Evolutionary conservation across 1,140 invertebrate species (phyloP).

Genomic region (Drosophila ficusphila): DNA sequence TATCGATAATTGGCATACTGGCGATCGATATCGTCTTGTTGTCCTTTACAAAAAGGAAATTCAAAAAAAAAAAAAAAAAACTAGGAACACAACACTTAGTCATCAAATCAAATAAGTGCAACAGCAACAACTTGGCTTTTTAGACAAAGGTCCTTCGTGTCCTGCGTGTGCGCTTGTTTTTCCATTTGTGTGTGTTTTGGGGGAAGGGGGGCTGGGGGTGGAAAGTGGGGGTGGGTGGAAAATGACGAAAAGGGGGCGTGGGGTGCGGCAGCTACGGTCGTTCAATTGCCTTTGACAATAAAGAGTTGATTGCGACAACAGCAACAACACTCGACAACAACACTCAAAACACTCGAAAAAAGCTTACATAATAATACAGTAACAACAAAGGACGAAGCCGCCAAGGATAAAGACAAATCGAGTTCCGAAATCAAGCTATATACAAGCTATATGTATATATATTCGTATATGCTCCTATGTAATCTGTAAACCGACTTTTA

Average conservation of each 20-base stretch:
- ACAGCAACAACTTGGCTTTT: constrained; percentile 26
- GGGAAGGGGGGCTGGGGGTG: too few species aligned
- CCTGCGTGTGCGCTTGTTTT: constrained; percentile 10
- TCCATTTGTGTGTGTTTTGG: constrained; percentile 2
- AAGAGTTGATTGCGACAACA: constrained; percentile 58
- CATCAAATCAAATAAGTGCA: constrained; percentile 54
- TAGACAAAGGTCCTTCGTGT: constrained; percentile 29
- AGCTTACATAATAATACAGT: constrained; percentile 58
- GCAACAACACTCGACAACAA: neutral
- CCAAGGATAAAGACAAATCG: constrained; percentile 4
- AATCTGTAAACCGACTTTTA: neutral
- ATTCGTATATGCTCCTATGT: neutral
- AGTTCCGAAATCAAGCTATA: constrained; percentile 4
- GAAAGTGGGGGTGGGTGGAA: neutral
- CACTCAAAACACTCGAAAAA: constrained; percentile 5
- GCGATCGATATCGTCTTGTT: constrained; percentile 31
- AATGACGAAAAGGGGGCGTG: neutral
- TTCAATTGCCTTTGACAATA: constrained; percentile 62
- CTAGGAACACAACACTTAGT: constrained; percentile 31
- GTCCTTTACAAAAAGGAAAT: constrained; percentile 1
- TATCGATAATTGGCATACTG: constrained; percentile 36
- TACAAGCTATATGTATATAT: neutral
- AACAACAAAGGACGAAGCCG: constrained; percentile 41
- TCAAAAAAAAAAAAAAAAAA: neutral
- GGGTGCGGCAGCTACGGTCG: constrained; percentile 8